A percentile compares a stretch with the other conserved stretches of the same genome.
Evolutionary conservation across 2,797 vertebrate species (phyloP).

Genomic region (Myoxocephalus aenaeus): DNA sequence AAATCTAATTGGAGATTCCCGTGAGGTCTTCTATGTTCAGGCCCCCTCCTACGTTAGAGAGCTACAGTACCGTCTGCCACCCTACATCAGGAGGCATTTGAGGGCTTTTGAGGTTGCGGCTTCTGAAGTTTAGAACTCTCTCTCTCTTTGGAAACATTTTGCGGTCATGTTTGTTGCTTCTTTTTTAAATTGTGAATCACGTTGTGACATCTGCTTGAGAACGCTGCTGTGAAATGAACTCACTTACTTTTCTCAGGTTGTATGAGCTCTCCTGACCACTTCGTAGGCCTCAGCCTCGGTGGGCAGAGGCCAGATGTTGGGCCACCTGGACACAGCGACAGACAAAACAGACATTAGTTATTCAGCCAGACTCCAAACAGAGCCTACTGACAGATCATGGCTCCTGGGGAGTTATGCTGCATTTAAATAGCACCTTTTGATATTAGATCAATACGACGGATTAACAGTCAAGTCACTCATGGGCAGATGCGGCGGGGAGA

Average conservation of each 20-base stretch:
- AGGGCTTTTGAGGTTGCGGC: neutral
- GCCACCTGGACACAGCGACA: conserved; percentile 77
- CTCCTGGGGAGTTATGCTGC: conserved; percentile 75
- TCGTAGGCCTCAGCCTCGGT: conserved; percentile 83
- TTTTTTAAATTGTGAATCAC: neutral
- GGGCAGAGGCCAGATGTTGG: conserved; percentile 88
- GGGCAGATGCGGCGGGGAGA: conserved; percentile 82
- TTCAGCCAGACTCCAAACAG: conserved; percentile 80
- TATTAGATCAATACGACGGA: conserved; percentile 84
- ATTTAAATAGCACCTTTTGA: conserved; percentile 86
- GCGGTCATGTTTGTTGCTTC: neutral
- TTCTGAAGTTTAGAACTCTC: neutral
- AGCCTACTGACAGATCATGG: conserved; percentile 73
- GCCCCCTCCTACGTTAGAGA: neutral
- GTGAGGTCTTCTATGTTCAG: neutral
- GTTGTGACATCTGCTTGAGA: neutral
- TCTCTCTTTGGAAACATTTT: neutral
- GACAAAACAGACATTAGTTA: conserved; percentile 72
- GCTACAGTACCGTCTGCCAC: neutral
- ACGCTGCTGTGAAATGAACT: neutral
- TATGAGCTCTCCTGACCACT: conserved; percentile 85
- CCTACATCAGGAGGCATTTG: neutral
- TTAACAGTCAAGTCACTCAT: conserved; percentile 88
- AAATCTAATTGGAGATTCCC: neutral
- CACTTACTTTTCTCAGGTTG: conserved; percentile 79